Base-by-base conservation (phyloP, 2,797 vertebrate species). In the Bucorvus abyssinicus region DNA sequence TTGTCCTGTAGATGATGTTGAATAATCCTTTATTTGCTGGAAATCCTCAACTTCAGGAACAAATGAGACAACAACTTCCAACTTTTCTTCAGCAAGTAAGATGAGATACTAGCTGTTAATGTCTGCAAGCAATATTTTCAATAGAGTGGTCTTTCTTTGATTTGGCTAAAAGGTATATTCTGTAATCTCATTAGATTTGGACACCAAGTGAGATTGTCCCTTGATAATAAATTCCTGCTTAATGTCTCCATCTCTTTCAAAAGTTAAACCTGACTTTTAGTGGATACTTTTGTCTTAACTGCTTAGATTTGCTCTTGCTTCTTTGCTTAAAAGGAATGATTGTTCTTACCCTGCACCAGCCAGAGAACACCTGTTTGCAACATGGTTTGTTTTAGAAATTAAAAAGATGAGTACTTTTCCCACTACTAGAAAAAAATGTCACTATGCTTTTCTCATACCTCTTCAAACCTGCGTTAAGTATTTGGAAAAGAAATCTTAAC, bases 11-110 rank as follows among this genome's bases (percentile, higher is more conserved):
- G 99, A 99, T 99, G 98, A 98, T 99, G 98, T 97, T 99, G 96
- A 99, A 99, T 98, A 99, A 99, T 94, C 99, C 99, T 92, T 97
- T 99, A 95, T 98, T 99, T 98, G 98, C 98, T 97, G 98, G 98
- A 97, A 99, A 98, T 96, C 98, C 98, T 96, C 98, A 98, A 90
- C 98, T 99, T 93, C 98, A 99, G 97, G 98, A 98, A 94, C 98
- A 99, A 98, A 98, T 99, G 98, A 98, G 98, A 97, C 98, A 98
- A 93, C 98, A 99, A 92, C 98, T 99, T 94, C 99, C 98, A 87
- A 96, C 98, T 94, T 98, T 99, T 68, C 98, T 99, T 93, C 98
- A 99, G 95, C 98, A 99, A 98, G 99, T 99, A 96, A 97, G 97
- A 97, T 94, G 86, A 97, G 61, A 96, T 69, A 88, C 45, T 93